Percentiles rank a stretch among this genome's conserved stretches.
phyloP scores from a whole-genome alignment of 1,140 invertebrate species.

The Zaprionus lachaisei region DNA sequence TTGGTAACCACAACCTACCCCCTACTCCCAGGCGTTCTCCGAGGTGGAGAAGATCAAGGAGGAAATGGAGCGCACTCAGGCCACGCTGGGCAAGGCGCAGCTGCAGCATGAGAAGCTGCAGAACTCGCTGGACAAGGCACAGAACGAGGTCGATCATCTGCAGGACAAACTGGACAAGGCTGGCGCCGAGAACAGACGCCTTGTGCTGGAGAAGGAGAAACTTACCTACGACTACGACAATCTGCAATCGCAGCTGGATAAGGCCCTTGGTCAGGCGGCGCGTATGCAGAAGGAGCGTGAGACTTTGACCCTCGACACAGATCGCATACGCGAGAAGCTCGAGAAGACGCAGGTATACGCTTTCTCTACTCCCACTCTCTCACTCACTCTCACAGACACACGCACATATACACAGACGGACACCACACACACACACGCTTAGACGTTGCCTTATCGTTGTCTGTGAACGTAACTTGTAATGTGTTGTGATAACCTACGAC shows the following conservation, averaged over 20 bases:
- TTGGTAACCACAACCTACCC: slow-evolving; percentile 8
- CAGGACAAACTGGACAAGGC: slow-evolving; percentile 94
- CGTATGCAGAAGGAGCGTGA: slow-evolving; percentile 96
- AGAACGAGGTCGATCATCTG: slow-evolving; percentile 95
- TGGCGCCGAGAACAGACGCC: slow-evolving; percentile 91
- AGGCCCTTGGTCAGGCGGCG: slow-evolving; percentile 93
- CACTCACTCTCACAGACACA: slow-evolving; percentile 5
- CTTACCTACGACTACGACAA: slow-evolving; percentile 95
- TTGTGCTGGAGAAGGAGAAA: slow-evolving; percentile 96
- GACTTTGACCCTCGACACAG: slow-evolving; percentile 92
- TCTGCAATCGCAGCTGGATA: slow-evolving; percentile 95
- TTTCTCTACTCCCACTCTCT: slow-evolving; percentile 13
- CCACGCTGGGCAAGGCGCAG: slow-evolving; percentile 94
- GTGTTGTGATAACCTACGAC: slow-evolving; percentile 2
- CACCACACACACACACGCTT: slow-evolving; percentile 15
- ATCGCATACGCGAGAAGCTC: slow-evolving; percentile 94
- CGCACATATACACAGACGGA: slow-evolving; percentile 27
- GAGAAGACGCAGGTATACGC: slow-evolving; percentile 93
- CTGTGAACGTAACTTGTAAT: slow-evolving; percentile 6
- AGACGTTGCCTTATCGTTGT: slow-evolving; percentile 7
- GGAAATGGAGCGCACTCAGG: slow-evolving; percentile 95
- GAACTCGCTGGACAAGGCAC: slow-evolving; percentile 93
- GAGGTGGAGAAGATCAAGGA: slow-evolving; percentile 96
- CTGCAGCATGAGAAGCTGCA: slow-evolving; percentile 95
- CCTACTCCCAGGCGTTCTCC: slow-evolving; percentile 86